Evolutionary conservation across 2,113 vertebrate species (phyloP).

Genomic region (Rhabdomys dilectus): DNA sequence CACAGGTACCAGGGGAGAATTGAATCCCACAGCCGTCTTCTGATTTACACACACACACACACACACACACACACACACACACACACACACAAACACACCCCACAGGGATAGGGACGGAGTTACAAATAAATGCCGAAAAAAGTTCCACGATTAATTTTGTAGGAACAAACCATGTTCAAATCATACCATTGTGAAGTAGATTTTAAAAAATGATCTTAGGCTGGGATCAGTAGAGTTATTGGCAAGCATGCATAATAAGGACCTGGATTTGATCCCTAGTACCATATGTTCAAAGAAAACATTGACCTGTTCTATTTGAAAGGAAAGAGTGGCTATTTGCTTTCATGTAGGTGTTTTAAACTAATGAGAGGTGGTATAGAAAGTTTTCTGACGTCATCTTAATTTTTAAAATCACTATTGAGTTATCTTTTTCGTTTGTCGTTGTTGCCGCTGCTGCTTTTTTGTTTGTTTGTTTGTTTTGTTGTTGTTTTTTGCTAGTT

Average conservation of each 20-base stretch:
- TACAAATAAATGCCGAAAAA: neutral
- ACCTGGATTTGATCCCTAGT: neutral
- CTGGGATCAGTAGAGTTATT: neutral
- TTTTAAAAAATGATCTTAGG: neutral
- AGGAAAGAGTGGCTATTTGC: neutral
- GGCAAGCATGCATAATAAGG: neutral
- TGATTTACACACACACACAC: neutral
- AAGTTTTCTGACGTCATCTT: neutral
- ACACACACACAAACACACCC: neutral
- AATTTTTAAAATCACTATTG: constrained; percentile 17
- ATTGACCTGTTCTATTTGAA: neutral
- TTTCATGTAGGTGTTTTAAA: neutral
- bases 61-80: neutral
- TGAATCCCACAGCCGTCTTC: neutral
- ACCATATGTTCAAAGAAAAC: neutral
- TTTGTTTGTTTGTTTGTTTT: no score
- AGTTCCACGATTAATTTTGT: neutral
- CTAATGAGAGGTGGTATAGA: constrained; percentile 6
- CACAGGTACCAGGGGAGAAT: neutral
- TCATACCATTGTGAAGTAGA: neutral
- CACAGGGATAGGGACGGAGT: fast-evolving
- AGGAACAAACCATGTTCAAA: neutral
- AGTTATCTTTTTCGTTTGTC: neutral
- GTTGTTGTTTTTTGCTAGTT: no score
- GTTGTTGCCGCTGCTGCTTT: no score